Evolutionary conservation across 2,888 invertebrate genomes (phyloP).

Genomic region (Eupithecia inturbata): DNA sequence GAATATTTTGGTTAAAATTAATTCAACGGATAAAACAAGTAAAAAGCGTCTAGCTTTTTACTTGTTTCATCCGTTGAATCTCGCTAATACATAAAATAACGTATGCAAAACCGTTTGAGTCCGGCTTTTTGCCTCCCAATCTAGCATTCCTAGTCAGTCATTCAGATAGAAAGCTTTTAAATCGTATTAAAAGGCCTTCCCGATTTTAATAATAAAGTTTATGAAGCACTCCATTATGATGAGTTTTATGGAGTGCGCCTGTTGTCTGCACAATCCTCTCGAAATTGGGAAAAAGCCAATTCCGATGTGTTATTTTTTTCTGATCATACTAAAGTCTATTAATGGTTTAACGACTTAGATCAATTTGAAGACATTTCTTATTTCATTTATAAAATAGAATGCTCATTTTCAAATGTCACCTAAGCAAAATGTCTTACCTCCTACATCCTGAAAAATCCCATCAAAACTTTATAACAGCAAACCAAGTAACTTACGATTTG

Average conservation of each 20-base stretch:
- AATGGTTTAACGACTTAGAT: not conserved
- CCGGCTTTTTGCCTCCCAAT: not conserved
- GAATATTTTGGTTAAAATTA: not conserved
- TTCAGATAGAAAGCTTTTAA: conserved; percentile 43
- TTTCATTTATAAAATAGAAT: too few species aligned
- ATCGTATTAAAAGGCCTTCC: conserved; percentile 51
- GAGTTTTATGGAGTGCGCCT: conserved; percentile 40
- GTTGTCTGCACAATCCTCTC: conserved; percentile 6
- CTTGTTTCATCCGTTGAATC: not conserved
- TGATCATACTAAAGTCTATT: not conserved
- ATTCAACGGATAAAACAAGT: too few species aligned
- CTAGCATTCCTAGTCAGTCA: conserved; percentile 22
- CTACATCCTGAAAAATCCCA: not conserved
- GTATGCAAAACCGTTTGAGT: not conserved
- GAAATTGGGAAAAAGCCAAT: not conserved
- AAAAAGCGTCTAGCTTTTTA: not conserved
- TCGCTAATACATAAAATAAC: not conserved
- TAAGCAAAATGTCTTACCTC: not conserved
- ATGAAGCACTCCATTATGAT: conserved; percentile 45
- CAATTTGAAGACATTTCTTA: not conserved
- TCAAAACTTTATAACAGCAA: conserved; percentile 3
- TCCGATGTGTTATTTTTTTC: not conserved
- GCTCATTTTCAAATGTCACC: not conserved
- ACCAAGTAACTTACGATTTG: conserved; percentile 7
- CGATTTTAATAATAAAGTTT: conserved; percentile 55